phyloP scores from a whole-genome alignment of 2,888 invertebrate genomes.

The Cerceris ruficornis region DNA sequence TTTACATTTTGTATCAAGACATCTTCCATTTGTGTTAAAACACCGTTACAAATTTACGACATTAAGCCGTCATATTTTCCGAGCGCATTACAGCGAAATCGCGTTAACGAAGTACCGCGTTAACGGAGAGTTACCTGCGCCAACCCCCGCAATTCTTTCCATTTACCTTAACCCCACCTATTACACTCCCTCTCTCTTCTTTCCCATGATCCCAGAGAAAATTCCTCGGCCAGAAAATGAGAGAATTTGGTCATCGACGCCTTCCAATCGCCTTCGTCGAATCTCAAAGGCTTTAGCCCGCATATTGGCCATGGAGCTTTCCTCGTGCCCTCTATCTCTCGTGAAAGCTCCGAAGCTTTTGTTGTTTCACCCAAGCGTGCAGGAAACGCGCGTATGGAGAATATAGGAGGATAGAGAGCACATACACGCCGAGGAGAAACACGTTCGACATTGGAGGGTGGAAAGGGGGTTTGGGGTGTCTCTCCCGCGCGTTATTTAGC shows the following conservation, averaged over 20 bases:
- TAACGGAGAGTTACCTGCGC: too few species aligned
- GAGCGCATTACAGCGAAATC: too few species aligned
- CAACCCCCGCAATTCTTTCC: not conserved
- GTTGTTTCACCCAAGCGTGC: conserved; percentile 37
- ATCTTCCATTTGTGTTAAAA: too few species aligned
- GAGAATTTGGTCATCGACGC: conserved; percentile 53
- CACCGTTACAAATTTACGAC: too few species aligned
- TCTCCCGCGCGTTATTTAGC: conserved; percentile 78
- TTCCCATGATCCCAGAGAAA: not conserved
- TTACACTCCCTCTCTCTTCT: not conserved
- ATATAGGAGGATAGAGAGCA: conserved; percentile 28
- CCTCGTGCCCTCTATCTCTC: conserved; percentile 58
- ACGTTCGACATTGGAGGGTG: conserved; percentile 23
- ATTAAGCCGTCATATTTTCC: too few species aligned
- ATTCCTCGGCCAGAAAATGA: conserved; percentile 5
- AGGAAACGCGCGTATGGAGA: conserved; percentile 24
- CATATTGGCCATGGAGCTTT: conserved; percentile 58
- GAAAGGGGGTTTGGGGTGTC: conserved; percentile 17
- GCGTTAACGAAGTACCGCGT: too few species aligned
- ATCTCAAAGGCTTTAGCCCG: conserved; percentile 71
- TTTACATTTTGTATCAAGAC: too few species aligned
- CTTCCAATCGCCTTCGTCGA: conserved; percentile 59
- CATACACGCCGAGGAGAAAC: conserved; percentile 25
- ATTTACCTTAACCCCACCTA: not conserved
- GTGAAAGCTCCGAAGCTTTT: conserved; percentile 54